Base-by-base conservation (phyloP, 2,888 invertebrate species). In the Autographa pulchrina region DNA sequence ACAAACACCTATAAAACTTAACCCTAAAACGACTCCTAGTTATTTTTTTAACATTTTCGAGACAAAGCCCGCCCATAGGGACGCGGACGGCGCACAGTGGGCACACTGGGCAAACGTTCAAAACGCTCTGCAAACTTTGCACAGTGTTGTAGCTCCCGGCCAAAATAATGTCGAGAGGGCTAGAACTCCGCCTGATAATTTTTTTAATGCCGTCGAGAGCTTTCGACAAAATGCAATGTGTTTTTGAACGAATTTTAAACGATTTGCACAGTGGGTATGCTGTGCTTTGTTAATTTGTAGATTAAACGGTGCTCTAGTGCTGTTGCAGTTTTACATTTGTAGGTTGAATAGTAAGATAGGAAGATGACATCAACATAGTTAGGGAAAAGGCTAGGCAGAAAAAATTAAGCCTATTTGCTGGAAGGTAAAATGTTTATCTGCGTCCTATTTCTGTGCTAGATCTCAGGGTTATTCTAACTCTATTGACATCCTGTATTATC, bases 151-250 rank as follows among this genome's bases (percentile, higher is more conserved):
- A 75, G 88, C 92, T 87, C 84, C 85, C 74, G 89, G 92, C 86
- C 90, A 84, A 91, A 94, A 93, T 91, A 93, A 87, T 87, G 88
- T 86, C 68, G 82, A 93, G 93, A 78, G 88, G 86, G 74, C 71
- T 75, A 76, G 75, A 72, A 75, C 81, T 75, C 91, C 90, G 89
- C 82, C 87, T 87, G 80, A 89, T 93, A 92, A 93, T 92, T 93
- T 93, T 92, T 92, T 92, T 92, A 92, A 89, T 84, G 81, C 91
- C 89, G 52, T 78, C 63, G 70, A 89, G 89, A 80, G 87, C 79
- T 86, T 89, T 80, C 61, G 79, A 70, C 75, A 82, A 78, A 83
- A 74, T 85, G 71, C 20, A 70, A 66, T 66, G 56, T 74, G 65
- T 74, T 75, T 38, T 54, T 38, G 9, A 7, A n/a, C 41, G 31